Evolutionary conservation across 1,140 invertebrate species (phyloP), one percentile per base, ranked within the genome.

Genomic region (Zaprionus taronus): DNA sequence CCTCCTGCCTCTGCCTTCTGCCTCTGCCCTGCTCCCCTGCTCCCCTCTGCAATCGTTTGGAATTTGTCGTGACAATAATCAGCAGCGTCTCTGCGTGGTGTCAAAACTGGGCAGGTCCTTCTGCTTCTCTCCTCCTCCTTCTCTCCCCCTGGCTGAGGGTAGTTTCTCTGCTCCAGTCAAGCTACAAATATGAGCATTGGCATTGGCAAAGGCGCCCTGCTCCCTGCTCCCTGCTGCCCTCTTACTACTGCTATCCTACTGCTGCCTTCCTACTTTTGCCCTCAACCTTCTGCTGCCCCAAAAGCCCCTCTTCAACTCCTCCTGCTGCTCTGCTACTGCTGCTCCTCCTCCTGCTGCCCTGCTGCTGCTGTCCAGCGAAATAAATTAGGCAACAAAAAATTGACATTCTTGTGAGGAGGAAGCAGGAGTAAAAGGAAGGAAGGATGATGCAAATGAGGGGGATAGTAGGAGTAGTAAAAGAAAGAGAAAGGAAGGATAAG

Each of bases 321-420:
- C 26, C 28, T 53, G 61, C 26, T 62, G 47, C 47, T 28, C 15
- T 38, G 6, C 6, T 28, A 28, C 26, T 28, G 24, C 22, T 24
- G 22, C 22, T 24, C 22, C 22, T 24, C 2, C 22, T 24, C 2
- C 34, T 36, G 28, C 28, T 66, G 31, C 31, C 26, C 28, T 66
- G 31, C 31, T 36, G 49, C 51, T 61, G n/a, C 69, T 69, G 61
- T 49, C 51, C 55, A 69, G 75, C 81, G 70, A 87, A 87, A 87
- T 87, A 87, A 87, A 87, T 87, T 89, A 89, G 84, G 84, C 84
- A 83, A 77, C 72, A 80, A 87, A 87, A 87, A 90, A 87, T 87
- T 89, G 84, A 84, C 84, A 87, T 89, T 84, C 67, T 79, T 78
- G 62, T 28, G 20, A 22, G 57, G 5, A 24, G 31, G n/a, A 34